phyloP scores from a whole-genome alignment of 2,888 invertebrate genomes.

The Ormyrus labotus region DNA sequence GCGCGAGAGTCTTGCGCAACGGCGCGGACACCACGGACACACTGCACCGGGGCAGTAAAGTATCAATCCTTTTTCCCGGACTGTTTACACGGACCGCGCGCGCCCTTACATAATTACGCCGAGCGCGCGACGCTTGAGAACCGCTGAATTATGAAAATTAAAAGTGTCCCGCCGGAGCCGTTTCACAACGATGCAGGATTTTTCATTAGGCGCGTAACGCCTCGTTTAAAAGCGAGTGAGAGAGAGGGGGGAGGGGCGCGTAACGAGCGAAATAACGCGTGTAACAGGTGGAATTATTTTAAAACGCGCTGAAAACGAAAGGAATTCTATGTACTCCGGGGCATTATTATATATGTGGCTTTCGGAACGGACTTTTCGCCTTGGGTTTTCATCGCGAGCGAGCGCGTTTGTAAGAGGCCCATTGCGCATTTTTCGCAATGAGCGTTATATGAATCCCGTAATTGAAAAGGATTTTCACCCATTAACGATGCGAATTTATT shows the following conservation, averaged over 20 bases:
- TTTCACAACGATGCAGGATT: neutral
- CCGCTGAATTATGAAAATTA: slow-evolving; percentile 5
- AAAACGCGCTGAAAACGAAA: neutral
- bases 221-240: neutral
- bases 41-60: no score
- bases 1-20: no score
- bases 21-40: no score
- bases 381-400: slow-evolving; percentile 4
- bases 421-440: no score
- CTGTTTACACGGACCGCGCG: no score
- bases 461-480: slow-evolving; percentile 16
- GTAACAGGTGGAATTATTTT: neutral
- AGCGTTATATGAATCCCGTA: neutral
- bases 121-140: neutral
- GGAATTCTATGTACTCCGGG: neutral
- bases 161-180: neutral
- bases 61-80: no score
- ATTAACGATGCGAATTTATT: neutral
- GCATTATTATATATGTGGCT: neutral
- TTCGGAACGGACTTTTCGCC: neutral
- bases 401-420: neutral
- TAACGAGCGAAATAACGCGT: neutral
- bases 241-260: neutral
- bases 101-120: no score
- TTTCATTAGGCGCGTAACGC: neutral